Base-by-base conservation (phyloP, 2,888 invertebrate genomes). In the Cryptophagus acutangulus region DNA sequence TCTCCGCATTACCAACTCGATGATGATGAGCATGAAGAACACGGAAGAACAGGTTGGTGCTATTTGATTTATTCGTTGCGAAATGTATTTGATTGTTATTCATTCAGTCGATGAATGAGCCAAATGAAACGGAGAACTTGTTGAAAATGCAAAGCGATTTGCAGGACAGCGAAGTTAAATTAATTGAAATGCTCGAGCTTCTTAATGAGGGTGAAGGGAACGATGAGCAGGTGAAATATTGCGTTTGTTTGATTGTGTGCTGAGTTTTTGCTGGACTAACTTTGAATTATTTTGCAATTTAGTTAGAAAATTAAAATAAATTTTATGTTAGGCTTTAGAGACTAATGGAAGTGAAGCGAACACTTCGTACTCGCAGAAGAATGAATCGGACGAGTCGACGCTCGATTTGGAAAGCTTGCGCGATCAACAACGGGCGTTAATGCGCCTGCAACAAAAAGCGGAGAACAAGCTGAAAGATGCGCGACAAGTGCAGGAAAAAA, bases 11-110 rank as follows among this genome's bases (percentile, higher is more conserved):
- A 84, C 83, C 3, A 77, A 81, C 16, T 77, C 79, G 1, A 73
- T 84, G 48, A 82, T 84, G 64, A 79, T 81, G 40, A 80, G 79
- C 25, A 77, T 84, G 71, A 76, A 79, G 54, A 79, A 79, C 8
- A 58, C 63, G 18, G 80, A 79, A 57, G 82, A 83, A 66, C 81
- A 82, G 72, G 83, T 83, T 69, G 67, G 67, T 65, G 33, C 31
- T 15, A 20, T 5, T 15, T 6, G 31, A 3, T 10, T 31, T n/a
- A 18, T 29, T n/a, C 12, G 30, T 31, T 24, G 10, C 12, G 37
- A 36, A 24, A 6, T 36, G 10, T 33, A 18, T 36, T 38, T 3
- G n/a, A 38, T 38, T 46, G 48, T 42, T 47, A 18, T 45, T 26
- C 44, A 38, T 39, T 30, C 46, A 57, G 57, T 26, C n/a, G n/a